Percentiles rank a stretch among this genome's conserved stretches.
These are phyloP conservation scores for Azemiops feae DNA, from an alignment of 2,113 vertebrate species.

Conservation along the genomic window DNA sequence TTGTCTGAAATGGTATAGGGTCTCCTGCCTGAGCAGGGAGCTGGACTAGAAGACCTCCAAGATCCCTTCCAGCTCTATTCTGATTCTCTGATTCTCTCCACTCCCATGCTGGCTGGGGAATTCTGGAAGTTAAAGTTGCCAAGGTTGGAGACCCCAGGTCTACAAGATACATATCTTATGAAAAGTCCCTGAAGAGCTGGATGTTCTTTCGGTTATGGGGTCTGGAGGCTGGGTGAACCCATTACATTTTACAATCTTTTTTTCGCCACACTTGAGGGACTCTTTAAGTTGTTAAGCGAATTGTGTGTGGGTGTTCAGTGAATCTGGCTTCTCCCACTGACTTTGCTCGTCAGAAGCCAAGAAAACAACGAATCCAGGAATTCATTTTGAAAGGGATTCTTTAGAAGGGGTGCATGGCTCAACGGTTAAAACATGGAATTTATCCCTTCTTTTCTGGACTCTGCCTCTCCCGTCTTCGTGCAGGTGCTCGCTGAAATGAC, in stretches of 20 bases:
- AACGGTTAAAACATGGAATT: not conserved
- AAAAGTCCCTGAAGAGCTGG: not conserved
- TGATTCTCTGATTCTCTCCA: no score
- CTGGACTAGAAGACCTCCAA: no score
- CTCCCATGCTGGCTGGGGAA: not conserved
- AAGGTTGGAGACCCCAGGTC: not conserved
- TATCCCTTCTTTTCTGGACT: not conserved
- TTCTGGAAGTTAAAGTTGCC: not conserved
- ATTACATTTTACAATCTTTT: not conserved
- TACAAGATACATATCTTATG: not conserved
- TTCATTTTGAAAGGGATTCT: not conserved
- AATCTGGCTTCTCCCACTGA: no score
- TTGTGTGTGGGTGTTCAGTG: no score
- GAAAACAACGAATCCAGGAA: not conserved
- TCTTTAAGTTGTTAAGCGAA: not conserved
- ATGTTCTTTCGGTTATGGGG: not conserved
- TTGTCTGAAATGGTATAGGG: no score
- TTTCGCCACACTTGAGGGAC: not conserved
- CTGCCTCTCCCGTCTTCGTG: no score
- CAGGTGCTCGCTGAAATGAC: conserved; percentile 87
- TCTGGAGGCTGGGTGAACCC: not conserved
- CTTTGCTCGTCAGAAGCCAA: not conserved
- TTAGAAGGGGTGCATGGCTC: not conserved
- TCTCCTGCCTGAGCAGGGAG: no score
- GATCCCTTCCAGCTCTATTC: no score